A percentile compares a stretch with the other conserved stretches of the same genome.
These are phyloP conservation scores for Ornithoptera priamus DNA, from an alignment of 2,888 invertebrate species.

Conservation along the genomic window DNA sequence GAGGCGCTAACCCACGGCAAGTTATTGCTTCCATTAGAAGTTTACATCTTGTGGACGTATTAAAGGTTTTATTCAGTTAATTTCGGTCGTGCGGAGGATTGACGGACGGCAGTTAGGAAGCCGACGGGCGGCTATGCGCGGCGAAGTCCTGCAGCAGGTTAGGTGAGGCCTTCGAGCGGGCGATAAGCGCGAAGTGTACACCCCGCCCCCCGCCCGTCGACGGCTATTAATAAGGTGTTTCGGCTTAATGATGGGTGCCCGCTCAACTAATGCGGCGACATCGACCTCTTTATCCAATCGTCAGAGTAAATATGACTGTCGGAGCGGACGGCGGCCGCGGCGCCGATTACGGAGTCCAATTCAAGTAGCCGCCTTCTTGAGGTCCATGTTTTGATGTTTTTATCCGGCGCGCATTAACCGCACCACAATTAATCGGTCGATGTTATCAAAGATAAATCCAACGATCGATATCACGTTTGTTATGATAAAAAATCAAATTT, in stretches of 20 bases:
- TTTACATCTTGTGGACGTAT: slow-evolving; percentile 32
- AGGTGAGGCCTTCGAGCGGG: slow-evolving; percentile 9
- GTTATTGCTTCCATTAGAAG: slow-evolving; percentile 56
- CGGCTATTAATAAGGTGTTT: slow-evolving; percentile 27
- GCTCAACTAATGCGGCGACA: slow-evolving; percentile 14
- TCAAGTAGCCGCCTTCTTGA: not conserved
- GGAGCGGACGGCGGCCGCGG: not conserved
- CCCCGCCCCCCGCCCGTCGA: not conserved
- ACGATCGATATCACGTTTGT: too few species aligned
- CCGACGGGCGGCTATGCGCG: slow-evolving; percentile 6
- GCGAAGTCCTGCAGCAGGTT: slow-evolving; percentile 33
- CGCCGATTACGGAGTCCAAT: not conserved
- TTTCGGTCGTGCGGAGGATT: slow-evolving; percentile 27
- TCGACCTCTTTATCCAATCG: slow-evolving; percentile 14
- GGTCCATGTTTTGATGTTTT: not conserved
- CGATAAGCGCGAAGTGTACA: slow-evolving; percentile 10
- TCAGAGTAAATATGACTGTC: slow-evolving; percentile 14
- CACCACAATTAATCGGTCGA: not conserved
- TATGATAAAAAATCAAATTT: too few species aligned
- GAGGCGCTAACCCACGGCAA: slow-evolving; percentile 46
- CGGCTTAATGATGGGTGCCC: slow-evolving; percentile 21
- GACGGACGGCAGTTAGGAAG: slow-evolving; percentile 31
- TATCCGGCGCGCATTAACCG: not conserved
- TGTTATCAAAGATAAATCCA: too few species aligned
- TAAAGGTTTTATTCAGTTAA: slow-evolving; percentile 29